Evolutionary conservation across 2,113 vertebrate genomes (phyloP).

Genomic region (Rhinoderma darwinii): DNA sequence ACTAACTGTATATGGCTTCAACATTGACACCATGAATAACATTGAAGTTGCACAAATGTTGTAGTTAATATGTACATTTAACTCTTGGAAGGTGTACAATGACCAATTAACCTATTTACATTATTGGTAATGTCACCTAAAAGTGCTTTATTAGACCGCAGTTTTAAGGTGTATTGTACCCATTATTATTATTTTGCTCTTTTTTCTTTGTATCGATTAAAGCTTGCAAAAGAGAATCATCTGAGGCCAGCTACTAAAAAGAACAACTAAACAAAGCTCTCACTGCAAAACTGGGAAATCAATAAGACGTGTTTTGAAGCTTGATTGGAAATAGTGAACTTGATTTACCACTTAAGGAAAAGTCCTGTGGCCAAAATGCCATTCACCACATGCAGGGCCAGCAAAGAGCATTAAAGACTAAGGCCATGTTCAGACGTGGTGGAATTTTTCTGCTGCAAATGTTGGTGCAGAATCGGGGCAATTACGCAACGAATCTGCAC

Average conservation of each 20-base stretch:
- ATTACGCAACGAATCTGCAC: no score
- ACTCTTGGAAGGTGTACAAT: background rate
- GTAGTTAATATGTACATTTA: background rate
- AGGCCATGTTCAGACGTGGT: no score
- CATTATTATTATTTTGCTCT: constrained; percentile 26
- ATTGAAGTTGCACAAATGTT: no score
- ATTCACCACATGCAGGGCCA: background rate
- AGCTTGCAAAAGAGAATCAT: background rate
- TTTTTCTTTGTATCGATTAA: constrained; percentile 19
- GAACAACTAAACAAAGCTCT: constrained; percentile 1
- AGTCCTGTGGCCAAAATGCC: constrained; percentile 12
- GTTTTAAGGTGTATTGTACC: background rate
- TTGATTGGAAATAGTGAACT: constrained; percentile 31
- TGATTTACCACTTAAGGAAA: constrained; percentile 37
- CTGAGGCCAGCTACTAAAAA: constrained; percentile 18
- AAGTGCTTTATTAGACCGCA: background rate
- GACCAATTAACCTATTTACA: background rate
- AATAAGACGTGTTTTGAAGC: constrained; percentile 38
- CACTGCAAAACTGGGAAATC: constrained; percentile 25
- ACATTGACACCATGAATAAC: no score
- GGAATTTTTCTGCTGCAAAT: no score
- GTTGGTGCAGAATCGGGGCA: no score
- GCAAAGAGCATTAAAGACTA: background rate
- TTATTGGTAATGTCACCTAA: background rate
- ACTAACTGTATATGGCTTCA: background rate